These are phyloP conservation scores for Parthenolecanium corni DNA, from an alignment of 2,888 invertebrate species.

Conservation along the genomic window DNA sequence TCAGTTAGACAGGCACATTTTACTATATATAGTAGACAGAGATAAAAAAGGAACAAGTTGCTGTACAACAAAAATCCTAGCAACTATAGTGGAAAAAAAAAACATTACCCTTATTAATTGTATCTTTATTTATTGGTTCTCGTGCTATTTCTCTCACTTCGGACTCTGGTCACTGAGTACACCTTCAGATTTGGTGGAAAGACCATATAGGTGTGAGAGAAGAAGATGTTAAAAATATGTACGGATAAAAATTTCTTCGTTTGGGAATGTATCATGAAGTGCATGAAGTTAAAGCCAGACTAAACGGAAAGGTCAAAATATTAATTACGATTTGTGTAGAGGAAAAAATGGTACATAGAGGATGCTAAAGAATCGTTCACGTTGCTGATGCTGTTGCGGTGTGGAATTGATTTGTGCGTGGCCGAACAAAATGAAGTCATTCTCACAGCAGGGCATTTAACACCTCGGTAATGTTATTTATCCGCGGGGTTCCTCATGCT, in stretches of 20 bases:
- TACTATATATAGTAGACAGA: background rate
- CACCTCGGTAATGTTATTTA: constrained; percentile 26
- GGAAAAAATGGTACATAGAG: background rate
- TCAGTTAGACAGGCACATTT: constrained; percentile 6
- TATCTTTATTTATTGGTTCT: constrained; percentile 9
- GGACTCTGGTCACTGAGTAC: no score
- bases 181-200: background rate
- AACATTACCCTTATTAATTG: constrained; percentile 2
- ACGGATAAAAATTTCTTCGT: background rate
- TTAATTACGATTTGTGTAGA: constrained; percentile 25
- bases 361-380: constrained; percentile 8
- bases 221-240: no score
- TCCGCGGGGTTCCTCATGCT: constrained; percentile 25
- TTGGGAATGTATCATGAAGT: constrained; percentile 20
- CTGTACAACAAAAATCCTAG: no score
- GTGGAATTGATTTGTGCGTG: constrained; percentile 30
- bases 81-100: no score
- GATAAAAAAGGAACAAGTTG: background rate
- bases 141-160: background rate
- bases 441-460: constrained; percentile 29
- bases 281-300: constrained; percentile 8
- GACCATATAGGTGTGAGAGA: background rate
- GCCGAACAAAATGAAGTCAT: constrained; percentile 30
- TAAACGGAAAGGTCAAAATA: constrained; percentile 27
- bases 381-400: constrained; percentile 22